A percentile compares a stretch with the other conserved stretches of the same genome.
These are phyloP conservation scores for Quadriops clusia DNA, from an alignment of 2,888 invertebrate genomes.

Conservation along the genomic window DNA sequence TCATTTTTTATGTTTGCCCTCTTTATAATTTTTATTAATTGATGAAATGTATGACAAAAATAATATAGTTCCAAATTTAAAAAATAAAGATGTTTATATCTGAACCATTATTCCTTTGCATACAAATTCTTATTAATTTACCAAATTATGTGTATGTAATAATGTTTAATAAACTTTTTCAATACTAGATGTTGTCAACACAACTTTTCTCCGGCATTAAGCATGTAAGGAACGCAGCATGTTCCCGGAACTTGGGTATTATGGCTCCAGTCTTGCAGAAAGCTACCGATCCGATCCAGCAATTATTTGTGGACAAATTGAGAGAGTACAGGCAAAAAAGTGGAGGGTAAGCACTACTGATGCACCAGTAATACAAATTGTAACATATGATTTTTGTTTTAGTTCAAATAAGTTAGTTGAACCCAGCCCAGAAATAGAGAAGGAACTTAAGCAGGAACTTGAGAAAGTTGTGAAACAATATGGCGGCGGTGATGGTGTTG, in stretches of 20 bases:
- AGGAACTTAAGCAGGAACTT: conserved; percentile 63
- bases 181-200: conserved; percentile 31
- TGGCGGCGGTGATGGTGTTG: conserved; percentile 56
- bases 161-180: too few species aligned
- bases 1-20: too few species aligned
- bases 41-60: too few species aligned
- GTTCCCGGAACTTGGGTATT: conserved; percentile 61
- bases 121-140: too few species aligned
- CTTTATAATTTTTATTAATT: too few species aligned
- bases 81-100: too few species aligned
- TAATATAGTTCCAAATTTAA: too few species aligned
- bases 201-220: conserved; percentile 28
- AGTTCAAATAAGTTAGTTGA: conserved; percentile 80
- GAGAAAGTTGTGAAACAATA: conserved; percentile 61
- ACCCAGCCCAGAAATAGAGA: conserved; percentile 61
- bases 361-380: too few species aligned
- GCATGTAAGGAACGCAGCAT: conserved; percentile 30
- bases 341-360: conserved; percentile 59
- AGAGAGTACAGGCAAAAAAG: conserved; percentile 80
- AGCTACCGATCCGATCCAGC: conserved; percentile 81
- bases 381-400: conserved; percentile 5
- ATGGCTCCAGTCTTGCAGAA: conserved; percentile 56
- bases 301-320: conserved; percentile 85
- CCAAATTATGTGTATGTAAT: too few species aligned
- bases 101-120: too few species aligned